Percentiles rank a stretch among this genome's conserved stretches.
Conservation (phyloP, 2,888 invertebrate genomes). For the Macrosiphum euphorbiae region DNA sequence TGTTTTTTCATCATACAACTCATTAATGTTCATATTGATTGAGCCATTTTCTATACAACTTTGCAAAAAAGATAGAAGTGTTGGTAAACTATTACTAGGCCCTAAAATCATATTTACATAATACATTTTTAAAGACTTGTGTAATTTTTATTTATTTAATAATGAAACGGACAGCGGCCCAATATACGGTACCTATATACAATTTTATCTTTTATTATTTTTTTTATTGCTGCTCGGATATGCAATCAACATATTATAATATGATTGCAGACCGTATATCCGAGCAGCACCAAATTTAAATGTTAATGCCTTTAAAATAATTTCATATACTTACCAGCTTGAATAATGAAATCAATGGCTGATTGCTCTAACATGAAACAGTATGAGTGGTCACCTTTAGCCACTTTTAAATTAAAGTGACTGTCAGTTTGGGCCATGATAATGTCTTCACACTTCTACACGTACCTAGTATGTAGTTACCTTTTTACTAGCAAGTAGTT, state of each 20-base stretch:
- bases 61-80: slow-evolving; percentile 5
- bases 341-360: neutral
- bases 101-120: neutral
- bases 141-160: neutral
- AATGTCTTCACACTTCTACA: neutral
- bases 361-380: neutral
- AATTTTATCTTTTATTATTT: no score
- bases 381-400: neutral
- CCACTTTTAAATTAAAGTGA: neutral
- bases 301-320: neutral
- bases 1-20: neutral
- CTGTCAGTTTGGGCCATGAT: neutral
- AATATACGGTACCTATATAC: no score
- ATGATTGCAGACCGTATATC: no score
- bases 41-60: neutral
- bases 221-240: no score
- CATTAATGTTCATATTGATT: neutral
- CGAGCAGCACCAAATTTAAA: neutral
- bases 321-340: neutral
- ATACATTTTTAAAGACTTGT: neutral
- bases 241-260: no score
- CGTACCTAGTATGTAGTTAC: no score
- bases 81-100: slow-evolving; percentile 13
- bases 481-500: no score
- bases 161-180: no score